Base-by-base conservation (phyloP, 2,888 invertebrate genomes). In the Habroteleia sp. region DNA sequence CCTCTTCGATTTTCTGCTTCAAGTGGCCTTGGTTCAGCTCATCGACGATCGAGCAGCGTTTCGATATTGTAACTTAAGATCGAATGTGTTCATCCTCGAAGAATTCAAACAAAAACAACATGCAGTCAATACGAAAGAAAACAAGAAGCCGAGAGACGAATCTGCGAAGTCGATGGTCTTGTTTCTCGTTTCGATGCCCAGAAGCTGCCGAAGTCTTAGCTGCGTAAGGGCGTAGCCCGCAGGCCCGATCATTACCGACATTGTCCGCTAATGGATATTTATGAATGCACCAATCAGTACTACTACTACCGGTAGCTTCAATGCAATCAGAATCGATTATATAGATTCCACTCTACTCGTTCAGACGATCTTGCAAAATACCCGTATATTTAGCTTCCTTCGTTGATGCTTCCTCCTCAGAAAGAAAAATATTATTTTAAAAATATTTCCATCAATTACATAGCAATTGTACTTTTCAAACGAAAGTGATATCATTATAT, bases 311-410 rank as follows among this genome's bases (percentile, higher is more conserved):
- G 88, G 88, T 54, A 54, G 86, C 87, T 87, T 88, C 87, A 87
- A 88, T 88, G 87, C 85, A 87, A 88, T 87, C 88, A 88, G 84
- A 88, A 88, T 87, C 87, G 87, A 88, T 88, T 87, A 88, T 87
- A 85, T 84, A 84, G 84, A 87, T 86, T 85, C 80, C 71, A 60
- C 63, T 76, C 63, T 54, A 74, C 42, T 77, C 56, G 35, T 33
- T 62, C 76, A 73, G 79, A 77, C 63, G 76, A 73, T 77, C 77
- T 79, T 77, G 79, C 79, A 33, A 74, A 74, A 50, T 39, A 63
- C 56, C 63, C 58, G 69, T 44, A 42, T 50, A 50, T 42, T 58
- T 17, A 17, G 16, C 1, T 5, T 16, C 25, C 44, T 65, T 65
- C 52, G 29, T 52, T 31, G 7, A 14, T 8, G 20, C 27, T 46